A percentile compares a stretch with the other conserved stretches of the same genome.
These are phyloP conservation scores for Carettochelys insculpta DNA, from an alignment of 2,113 vertebrate species.

Conservation along the genomic window DNA sequence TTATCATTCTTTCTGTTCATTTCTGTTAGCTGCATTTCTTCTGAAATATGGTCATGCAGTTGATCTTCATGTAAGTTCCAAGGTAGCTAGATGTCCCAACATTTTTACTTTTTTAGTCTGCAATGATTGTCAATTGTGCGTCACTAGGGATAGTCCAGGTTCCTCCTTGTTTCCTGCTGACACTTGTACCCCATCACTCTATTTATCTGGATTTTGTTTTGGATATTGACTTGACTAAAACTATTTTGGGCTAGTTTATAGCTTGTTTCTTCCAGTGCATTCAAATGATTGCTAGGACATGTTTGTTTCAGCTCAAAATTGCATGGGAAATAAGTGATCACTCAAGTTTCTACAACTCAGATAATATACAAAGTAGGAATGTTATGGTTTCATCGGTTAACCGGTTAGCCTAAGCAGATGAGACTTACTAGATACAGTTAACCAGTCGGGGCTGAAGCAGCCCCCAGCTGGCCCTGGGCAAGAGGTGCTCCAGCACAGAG, in stretches of 20 bases:
- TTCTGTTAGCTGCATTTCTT: neutral
- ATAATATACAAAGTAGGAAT: neutral
- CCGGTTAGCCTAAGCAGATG: too few species aligned
- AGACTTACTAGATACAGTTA: too few species aligned
- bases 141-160: neutral
- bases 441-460: too few species aligned
- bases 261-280: neutral
- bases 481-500: too few species aligned
- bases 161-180: conserved; percentile 3
- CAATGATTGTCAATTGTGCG: neutral
- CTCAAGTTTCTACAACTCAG: neutral
- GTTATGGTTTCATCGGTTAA: too few species aligned
- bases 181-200: neutral
- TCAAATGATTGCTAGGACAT: neutral
- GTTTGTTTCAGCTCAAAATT: neutral
- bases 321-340: neutral
- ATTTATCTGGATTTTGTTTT: conserved; percentile 1
- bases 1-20: rapidly evolving
- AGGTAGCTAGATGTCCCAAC: neutral
- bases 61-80: neutral
- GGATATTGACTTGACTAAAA: neutral
- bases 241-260: neutral
- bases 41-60: neutral
- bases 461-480: too few species aligned
- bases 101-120: neutral